Conservation (phyloP, 2,797 vertebrate species). For the Phaenicophaeus curvirostris region DNA sequence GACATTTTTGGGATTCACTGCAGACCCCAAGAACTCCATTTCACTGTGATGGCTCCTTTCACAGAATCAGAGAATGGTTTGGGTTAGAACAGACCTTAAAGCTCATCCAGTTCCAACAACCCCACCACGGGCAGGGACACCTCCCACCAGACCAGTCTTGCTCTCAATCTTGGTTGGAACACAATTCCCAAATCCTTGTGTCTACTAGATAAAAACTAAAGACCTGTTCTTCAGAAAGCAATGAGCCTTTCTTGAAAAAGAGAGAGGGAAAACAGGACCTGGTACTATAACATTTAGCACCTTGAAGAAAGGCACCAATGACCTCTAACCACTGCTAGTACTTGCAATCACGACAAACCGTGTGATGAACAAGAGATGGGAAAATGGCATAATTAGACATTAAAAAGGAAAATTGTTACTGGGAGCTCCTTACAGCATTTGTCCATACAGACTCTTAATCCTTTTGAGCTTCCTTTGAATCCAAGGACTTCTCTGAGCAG, state of each 20-base stretch:
- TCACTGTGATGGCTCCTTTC: background rate
- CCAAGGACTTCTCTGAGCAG: background rate
- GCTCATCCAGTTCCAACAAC: no score
- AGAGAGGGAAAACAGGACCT: background rate
- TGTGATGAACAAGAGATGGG: rapidly evolving
- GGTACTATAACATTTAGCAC: background rate
- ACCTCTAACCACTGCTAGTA: background rate
- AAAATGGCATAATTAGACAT: background rate
- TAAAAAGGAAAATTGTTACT: background rate
- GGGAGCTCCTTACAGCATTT: background rate
- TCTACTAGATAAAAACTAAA: background rate
- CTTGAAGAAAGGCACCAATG: background rate
- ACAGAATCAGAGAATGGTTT: no score
- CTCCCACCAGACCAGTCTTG: background rate
- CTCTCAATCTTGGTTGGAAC: background rate
- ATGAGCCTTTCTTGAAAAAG: background rate
- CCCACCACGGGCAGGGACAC: no score
- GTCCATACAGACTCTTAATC: background rate
- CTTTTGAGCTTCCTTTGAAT: background rate
- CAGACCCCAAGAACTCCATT: background rate
- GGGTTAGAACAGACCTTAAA: no score
- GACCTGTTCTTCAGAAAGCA: background rate
- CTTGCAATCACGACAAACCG: background rate
- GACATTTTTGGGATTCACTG: background rate
- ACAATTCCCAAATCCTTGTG: background rate